phyloP scores from a whole-genome alignment of 2,888 invertebrate genomes.

The Heteromurus nitidus region DNA sequence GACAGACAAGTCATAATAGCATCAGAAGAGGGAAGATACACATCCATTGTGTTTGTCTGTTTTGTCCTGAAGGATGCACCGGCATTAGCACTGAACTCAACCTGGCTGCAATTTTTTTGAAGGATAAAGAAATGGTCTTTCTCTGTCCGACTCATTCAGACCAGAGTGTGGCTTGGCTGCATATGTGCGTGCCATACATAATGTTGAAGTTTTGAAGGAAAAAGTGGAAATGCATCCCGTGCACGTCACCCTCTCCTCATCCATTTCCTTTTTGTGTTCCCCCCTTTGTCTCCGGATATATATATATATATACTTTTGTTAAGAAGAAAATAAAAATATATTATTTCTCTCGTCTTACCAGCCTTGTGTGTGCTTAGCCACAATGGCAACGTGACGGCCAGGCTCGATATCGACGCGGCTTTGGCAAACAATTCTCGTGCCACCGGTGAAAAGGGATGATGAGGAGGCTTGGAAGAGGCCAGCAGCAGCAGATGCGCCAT shows the following conservation, averaged over 20 bases:
- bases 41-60: too few species aligned
- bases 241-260: slow-evolving; percentile 57
- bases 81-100: background rate
- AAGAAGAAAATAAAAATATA: background rate
- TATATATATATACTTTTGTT: background rate
- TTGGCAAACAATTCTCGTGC: slow-evolving; percentile 69
- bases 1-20: too few species aligned
- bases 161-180: slow-evolving; percentile 8
- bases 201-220: slow-evolving; percentile 28
- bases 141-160: slow-evolving; percentile 6
- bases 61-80: background rate
- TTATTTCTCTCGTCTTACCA: slow-evolving; percentile 79
- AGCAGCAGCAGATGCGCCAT: slow-evolving; percentile 18
- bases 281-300: background rate
- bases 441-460: slow-evolving; percentile 66
- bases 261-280: slow-evolving; percentile 20
- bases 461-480: slow-evolving; percentile 42
- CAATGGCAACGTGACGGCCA: slow-evolving; percentile 76
- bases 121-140: background rate
- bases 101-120: too few species aligned
- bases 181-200: slow-evolving; percentile 27
- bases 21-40: too few species aligned
- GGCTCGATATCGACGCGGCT: slow-evolving; percentile 68
- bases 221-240: slow-evolving; percentile 33
- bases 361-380: slow-evolving; percentile 85